These are phyloP conservation scores for Dione juno DNA, from an alignment of 2,888 invertebrate genomes.

Conservation along the genomic window DNA sequence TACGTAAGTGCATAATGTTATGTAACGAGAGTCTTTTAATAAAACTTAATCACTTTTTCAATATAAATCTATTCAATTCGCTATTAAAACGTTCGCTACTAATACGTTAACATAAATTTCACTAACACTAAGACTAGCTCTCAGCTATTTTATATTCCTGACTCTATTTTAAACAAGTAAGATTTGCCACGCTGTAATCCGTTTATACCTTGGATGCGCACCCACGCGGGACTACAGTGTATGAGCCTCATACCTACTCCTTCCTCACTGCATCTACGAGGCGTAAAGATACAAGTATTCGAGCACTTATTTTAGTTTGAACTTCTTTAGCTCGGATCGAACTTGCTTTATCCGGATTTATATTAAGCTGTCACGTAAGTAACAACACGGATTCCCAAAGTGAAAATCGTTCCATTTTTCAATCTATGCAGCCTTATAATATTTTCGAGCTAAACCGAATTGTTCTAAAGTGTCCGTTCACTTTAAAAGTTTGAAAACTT, in stretches of 20 bases:
- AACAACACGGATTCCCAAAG: constrained; percentile 44
- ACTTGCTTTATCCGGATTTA: constrained; percentile 71
- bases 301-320: constrained; percentile 73
- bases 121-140: constrained; percentile 63
- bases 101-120: not conserved
- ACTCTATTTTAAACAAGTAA: constrained; percentile 76
- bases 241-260: constrained; percentile 63
- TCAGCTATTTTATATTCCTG: constrained; percentile 64
- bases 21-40: not conserved
- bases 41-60: not conserved
- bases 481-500: constrained; percentile 36
- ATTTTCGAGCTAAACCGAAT: constrained; percentile 39
- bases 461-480: constrained; percentile 34
- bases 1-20: too few relatives aligned
- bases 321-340: constrained; percentile 74
- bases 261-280: constrained; percentile 51
- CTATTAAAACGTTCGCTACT: not conserved
- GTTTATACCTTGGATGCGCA: constrained; percentile 67
- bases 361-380: constrained; percentile 61
- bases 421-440: constrained; percentile 38
- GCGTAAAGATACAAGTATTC: constrained; percentile 71
- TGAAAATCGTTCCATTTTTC: constrained; percentile 36
- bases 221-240: constrained; percentile 53
- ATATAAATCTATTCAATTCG: not conserved
- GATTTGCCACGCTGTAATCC: constrained; percentile 59